Evolutionary conservation across 1,140 invertebrate genomes (phyloP), one percentile per base, ranked within the genome.

Genomic region (Babylonia areolata): DNA sequence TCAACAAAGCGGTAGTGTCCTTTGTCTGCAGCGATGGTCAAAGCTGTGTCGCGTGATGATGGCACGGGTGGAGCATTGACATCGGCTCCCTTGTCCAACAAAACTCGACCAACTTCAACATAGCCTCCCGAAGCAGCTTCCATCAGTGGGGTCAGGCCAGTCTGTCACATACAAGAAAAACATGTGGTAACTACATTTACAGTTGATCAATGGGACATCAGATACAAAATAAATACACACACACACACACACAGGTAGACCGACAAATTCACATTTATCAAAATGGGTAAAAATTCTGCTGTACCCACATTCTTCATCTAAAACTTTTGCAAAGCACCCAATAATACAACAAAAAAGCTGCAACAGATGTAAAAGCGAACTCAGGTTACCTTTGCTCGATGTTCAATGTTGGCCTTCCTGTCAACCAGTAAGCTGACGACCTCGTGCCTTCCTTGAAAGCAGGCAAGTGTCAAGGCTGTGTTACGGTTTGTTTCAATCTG

Each of bases 401-500:
- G 99, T 95, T 99, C 99, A 46, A 99, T 98, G 95, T 99, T 99
- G 17, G 99, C 99, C 94, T 99, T 99, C 54, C 98, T 96, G 94
- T 99, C 98, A 0, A 99, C 96, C 37, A 99, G 95, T 28, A 99
- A 95, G 93, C 97, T 98, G 17, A 99, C 99, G 46, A 99, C 99
- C 94, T 99, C 99, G 94, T 99, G 98, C 84, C 99, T 96, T 88
- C 99, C 99, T 96, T 99, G 99, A 95, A 99, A 99, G 94, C 99
- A 99, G 9, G 99, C 99, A 69, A 99, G 95, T 17, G 99, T 99
- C 81, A 99, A 95, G 9, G 99, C 99, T 23, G 99, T 99, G 94
- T 99, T 99, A 73, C 98, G 95, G 94, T 99, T 99, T 3, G 99
- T 99, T 95, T 99, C 99, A 91, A 99, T 99, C 95, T 99, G 98